A percentile compares a stretch with the other conserved stretches of the same genome.
Evolutionary conservation across 2,113 vertebrate genomes (phyloP).

Genomic region (Scolopax mira): DNA sequence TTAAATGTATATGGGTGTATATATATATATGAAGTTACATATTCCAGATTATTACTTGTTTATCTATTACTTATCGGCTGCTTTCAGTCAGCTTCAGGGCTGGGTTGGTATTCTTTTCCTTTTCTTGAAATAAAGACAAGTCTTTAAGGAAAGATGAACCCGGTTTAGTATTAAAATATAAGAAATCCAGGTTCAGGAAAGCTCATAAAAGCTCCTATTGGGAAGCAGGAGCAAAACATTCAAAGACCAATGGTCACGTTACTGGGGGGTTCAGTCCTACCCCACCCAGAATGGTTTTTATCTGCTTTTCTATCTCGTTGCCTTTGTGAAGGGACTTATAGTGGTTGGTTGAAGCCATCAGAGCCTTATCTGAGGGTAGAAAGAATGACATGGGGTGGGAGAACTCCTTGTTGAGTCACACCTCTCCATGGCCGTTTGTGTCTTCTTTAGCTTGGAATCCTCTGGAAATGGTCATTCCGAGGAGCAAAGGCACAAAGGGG

Average conservation of each 20-base stretch:
- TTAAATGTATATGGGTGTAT: neutral
- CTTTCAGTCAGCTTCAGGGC: neutral
- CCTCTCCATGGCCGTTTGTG: fast-evolving
- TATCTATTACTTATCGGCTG: neutral
- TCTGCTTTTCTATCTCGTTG: neutral
- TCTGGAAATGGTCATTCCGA: fast-evolving
- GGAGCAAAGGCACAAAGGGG: neutral
- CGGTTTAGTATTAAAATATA: neutral
- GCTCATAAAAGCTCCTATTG: neutral
- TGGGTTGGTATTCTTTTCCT: fast-evolving
- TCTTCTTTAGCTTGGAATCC: neutral
- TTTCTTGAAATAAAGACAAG: neutral
- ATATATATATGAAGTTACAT: neutral
- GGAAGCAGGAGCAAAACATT: neutral
- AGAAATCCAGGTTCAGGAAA: neutral
- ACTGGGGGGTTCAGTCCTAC: neutral
- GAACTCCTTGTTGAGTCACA: neutral
- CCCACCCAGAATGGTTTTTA: neutral
- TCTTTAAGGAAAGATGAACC: neutral
- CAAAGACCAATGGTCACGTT: neutral
- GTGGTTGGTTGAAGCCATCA: neutral
- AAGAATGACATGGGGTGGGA: neutral
- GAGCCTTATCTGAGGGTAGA: neutral
- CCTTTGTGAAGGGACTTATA: neutral
- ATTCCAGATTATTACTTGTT: neutral